Evolutionary conservation across 2,113 vertebrate species (phyloP).

Genomic region (Cercopithecus mona): DNA sequence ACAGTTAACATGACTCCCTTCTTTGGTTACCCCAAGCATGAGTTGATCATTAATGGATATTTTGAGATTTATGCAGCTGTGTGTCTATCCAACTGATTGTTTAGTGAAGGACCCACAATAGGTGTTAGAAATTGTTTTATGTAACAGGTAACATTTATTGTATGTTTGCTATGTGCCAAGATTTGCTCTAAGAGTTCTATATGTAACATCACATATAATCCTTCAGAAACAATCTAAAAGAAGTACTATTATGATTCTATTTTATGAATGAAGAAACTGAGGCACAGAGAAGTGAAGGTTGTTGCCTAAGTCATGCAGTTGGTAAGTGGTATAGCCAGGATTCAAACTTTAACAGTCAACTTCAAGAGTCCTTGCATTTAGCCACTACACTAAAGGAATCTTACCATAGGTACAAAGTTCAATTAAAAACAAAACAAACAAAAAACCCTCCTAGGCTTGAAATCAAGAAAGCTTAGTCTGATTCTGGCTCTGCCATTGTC

Average conservation of each 20-base stretch:
- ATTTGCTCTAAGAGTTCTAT: conserved; percentile 3
- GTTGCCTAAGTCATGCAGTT: not conserved
- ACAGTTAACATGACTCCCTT: not conserved
- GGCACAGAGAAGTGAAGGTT: not conserved
- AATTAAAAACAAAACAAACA: not conserved
- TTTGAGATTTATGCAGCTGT: conserved; percentile 1
- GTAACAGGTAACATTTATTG: not conserved
- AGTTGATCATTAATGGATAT: not conserved
- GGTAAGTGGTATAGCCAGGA: not conserved
- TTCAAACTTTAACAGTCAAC: not conserved
- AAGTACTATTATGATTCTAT: not conserved
- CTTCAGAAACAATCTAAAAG: not conserved
- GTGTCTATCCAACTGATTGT: not conserved
- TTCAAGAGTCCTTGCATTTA: not conserved
- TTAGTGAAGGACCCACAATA: not conserved
- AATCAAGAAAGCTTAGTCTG: conserved; percentile 2
- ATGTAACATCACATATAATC: not conserved
- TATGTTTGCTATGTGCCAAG: not conserved
- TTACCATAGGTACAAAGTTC: not conserved
- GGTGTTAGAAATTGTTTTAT: not conserved
- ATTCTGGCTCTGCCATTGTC: not conserved
- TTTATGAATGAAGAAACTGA: conserved; percentile 30
- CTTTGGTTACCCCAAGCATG: not conserved
- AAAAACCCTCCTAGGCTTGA: not conserved
- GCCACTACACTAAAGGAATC: not conserved